Evolutionary conservation across 2,888 invertebrate genomes (phyloP), one percentile per base, ranked within the genome.

Genomic region (Nephrocerus scutellatus): DNA sequence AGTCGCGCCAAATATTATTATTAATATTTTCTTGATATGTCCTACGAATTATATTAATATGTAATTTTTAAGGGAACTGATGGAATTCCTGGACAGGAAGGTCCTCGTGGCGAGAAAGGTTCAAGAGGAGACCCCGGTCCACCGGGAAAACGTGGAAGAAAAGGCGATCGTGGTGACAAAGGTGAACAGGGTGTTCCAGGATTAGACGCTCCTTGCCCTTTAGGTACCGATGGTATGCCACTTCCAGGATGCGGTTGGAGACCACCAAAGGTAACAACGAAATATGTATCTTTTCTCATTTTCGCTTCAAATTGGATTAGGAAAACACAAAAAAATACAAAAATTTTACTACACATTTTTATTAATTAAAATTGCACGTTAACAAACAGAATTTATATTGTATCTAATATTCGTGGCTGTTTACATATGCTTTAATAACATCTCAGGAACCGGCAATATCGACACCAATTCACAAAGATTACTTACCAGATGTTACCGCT

Each of bases 151-250:
- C 78, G 91, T 55, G 95, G 95, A 37, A 78, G 86, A 53, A 89
- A 88, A 71, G 95, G 95, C 21, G 87, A 90, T 69, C 83, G 83
- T 60, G 95, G 95, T 25, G 84, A 86, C 60, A 89, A 89, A 71
- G 95, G 95, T 40, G 92, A 92, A 60, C 89, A 90, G 75, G 96
- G 96, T 53, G 92, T 93, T 51, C 96, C 95, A 22, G 96, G 96
- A 23, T 73, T 97, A 57, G 96, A 97, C 72, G 97, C 97, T 29
- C 96, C 96, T n/a, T 97, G 97, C 73, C 97, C 97, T 49, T 74
- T 95, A 41, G 97, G 93, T 40, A 81, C 85, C 34, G 95, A 97
- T 70, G 97, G 97, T 46, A 76, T 96, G 59, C 96, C 96, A 46
- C 72, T 97, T 58, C 90, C 93, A 36, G 95, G 93, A 57, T 97